Base-by-base conservation (phyloP, 2,888 invertebrate species). In the Agrilus cyanescens region DNA sequence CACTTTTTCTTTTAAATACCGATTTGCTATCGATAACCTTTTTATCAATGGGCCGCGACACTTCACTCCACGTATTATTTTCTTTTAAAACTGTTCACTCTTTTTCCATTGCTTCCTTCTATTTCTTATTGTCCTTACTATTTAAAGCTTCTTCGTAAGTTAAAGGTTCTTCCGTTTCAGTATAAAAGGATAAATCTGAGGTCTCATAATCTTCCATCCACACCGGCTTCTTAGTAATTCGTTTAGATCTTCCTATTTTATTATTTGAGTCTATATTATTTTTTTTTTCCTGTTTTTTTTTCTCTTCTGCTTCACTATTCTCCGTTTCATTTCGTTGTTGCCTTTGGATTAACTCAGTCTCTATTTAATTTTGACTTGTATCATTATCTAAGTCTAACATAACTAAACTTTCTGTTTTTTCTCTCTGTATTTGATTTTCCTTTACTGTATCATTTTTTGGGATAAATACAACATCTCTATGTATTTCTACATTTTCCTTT, bases 1-100 rank as follows among this genome's bases (percentile, higher is more conserved):
- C 25, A 12, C 12, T 37, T 16, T 37, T 37, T 8, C 8, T 10
- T 16, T 37, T 37, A 12, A 15, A 37, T 8, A 37, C 18, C 8
- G 16, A n/a, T n/a, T n/a, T n/a, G n/a, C 32, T 39, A 4, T 31
- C 25, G 12, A 43, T 37, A 7, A 29, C 37, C 6, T 29, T 38
- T 18, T 38, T 43, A 12, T 37, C 30, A 7, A 16, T 35, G 2
- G 38, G 38, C 16, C 25, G 14, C 25, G n/a, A 2, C 13, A 20
- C 15, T 34, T 38, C 38, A 12, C 35, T 43, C 43, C 43, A 38
- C 2, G 35, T 38, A 18, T 43, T 43, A 37, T 39, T 39, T 38
- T 43, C 43, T 4, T 34, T n/a, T 20, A 39, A 15, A 29, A 39
- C 38, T 5, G 16, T 38, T 25, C 33, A 34, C 35, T 39, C 38